Evolutionary conservation across 1,140 invertebrate species (phyloP), one percentile per base, ranked within the genome.

Genomic region (Drosophila nigrodunni): DNA sequence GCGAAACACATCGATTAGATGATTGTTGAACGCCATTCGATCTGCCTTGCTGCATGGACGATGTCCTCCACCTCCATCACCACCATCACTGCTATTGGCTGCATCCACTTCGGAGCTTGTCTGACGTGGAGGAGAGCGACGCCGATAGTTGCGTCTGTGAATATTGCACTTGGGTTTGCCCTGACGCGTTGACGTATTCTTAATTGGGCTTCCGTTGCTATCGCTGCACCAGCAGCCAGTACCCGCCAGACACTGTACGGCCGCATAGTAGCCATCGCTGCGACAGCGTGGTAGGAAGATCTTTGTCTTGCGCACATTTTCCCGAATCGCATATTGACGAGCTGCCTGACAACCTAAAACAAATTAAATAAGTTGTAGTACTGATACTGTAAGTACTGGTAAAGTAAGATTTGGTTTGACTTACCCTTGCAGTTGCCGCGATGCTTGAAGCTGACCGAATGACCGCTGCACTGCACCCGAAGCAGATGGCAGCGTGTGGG

Each of bases 221-320:
- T 96, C 96, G 25, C 97, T 97, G 92, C 97, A 98, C 94, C 94
- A 94, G 92, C 94, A 94, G 57, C 96, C 96, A 1, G 95, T 95
- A 52, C 94, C 94, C 7, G 93, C 92, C 77, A 97, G 95, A 91
- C 97, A 98, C 93, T 98, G 97, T 43, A 97, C 94, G 5, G 96
- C 94, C 1, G 96, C 95, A 92, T 96, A 98, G 2, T 94, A 95
- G 7, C 97, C 97, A 83, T 98, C 97, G 6, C 94, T 93, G 55
- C 95, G 94, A 91, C 97, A 98, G 34, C 94, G 93, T 3, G 97
- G 96, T 25, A 94, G 86, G 93, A 95, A 94, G 93, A 94, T 60
- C 82, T 90, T 41, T 81, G 93, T 73, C 92, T 93, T 77, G 86
- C 93, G 78, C 2, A 41, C 46, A 37, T 71, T 69, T 61, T 91